These are phyloP conservation scores for Heliocidaris erythrogramma DNA, from an alignment of 35 echinoderm and acorn worm species.

Conservation along the genomic window DNA sequence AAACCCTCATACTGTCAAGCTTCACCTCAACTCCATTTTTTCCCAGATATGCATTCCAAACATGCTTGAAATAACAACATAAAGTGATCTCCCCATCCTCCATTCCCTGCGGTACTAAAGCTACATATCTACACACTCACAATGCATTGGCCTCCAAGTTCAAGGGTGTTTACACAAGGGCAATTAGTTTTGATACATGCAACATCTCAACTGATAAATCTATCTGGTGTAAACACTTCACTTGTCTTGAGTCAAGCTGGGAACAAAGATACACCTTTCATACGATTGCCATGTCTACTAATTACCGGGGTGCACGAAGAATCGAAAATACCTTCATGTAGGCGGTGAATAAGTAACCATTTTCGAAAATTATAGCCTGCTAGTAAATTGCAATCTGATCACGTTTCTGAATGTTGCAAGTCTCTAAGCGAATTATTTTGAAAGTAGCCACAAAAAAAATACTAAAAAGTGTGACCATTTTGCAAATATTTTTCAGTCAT, in stretches of 20 bases:
- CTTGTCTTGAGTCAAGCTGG: neutral
- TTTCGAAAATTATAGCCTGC: neutral
- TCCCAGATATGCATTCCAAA: neutral
- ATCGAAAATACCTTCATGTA: no score
- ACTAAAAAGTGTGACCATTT: no score
- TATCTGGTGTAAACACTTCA: conserved; percentile 37
- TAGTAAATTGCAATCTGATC: no score
- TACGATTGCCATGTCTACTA: neutral
- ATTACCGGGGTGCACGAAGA: neutral
- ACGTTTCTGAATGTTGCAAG: no score
- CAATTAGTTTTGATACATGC: conserved; percentile 13
- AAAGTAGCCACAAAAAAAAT: no score
- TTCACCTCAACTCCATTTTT: no score
- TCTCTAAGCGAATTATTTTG: no score
- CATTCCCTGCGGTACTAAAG: neutral
- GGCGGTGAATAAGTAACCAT: neutral
- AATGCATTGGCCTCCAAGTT: neutral
- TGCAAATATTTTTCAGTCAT: no score
- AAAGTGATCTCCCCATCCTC: neutral
- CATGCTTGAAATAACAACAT: neutral
- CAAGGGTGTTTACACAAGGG: conserved; percentile 28
- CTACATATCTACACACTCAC: neutral
- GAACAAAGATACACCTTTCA: neutral
- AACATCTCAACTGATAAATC: conserved; percentile 28
- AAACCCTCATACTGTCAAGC: no score